A percentile compares a stretch with the other conserved stretches of the same genome.
Conservation (phyloP, 2,113 vertebrate genomes). For the Hipposideros armiger region DNA sequence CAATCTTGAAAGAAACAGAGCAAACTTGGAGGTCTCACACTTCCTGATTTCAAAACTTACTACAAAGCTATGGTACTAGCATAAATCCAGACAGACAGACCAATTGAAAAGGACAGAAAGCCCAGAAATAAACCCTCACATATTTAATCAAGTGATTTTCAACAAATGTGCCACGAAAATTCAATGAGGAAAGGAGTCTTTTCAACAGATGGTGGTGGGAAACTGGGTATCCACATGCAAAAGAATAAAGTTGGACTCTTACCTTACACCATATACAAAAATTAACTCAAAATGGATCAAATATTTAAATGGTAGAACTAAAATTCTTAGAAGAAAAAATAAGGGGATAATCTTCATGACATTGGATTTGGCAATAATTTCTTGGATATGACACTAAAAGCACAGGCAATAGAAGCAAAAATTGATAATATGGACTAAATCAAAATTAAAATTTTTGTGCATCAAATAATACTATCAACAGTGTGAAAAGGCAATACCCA, state of each 20-base stretch:
- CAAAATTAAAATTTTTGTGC: background rate
- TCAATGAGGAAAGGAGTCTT: background rate
- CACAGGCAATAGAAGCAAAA: conserved; percentile 3
- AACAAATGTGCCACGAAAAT: background rate
- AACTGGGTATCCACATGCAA: background rate
- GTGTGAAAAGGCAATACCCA: background rate
- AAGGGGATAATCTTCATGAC: background rate
- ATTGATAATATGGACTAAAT: background rate
- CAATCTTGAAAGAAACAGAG: background rate
- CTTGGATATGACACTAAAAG: background rate
- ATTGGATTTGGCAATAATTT: conserved; percentile 10
- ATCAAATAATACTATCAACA: background rate
- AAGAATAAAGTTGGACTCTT: conserved; percentile 2
- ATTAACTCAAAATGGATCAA: background rate
- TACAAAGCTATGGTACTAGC: background rate
- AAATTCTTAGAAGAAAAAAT: conserved; percentile 31
- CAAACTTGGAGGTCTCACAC: background rate
- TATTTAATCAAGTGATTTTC: conserved; percentile 16
- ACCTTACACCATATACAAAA: background rate
- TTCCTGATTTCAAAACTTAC: conserved; percentile 42
- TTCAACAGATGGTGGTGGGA: background rate
- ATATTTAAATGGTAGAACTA: background rate
- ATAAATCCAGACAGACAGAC: background rate
- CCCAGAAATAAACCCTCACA: conserved; percentile 7
- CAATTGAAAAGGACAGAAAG: background rate